Evolutionary conservation across 1,140 invertebrate genomes (phyloP), one percentile per base, ranked within the genome.

Genomic region (Cheumatopsyche charites): DNA sequence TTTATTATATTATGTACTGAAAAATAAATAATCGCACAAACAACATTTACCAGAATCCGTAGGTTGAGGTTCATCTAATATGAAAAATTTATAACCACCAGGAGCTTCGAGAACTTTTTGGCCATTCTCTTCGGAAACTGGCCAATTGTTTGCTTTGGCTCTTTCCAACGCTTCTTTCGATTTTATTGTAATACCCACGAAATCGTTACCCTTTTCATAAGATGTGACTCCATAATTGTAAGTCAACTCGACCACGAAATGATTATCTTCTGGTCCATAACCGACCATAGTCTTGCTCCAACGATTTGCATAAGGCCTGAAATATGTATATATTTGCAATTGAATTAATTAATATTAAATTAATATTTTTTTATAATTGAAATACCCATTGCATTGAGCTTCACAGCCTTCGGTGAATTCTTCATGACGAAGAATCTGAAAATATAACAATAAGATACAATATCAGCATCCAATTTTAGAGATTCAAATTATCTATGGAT

Each of bases 201-300:
- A 97, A 83, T 98, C 96, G 86, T 98, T 98, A 62, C 96, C 83
- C 78, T 79, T 80, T 75, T 93, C 89, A 79, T 99, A 99, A 68
- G 86, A 82, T 75, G 90, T 89, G 19, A 99, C 89, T 19, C 94
- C 95, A 86, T 99, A 99, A 79, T 99, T 99, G 79, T 99, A 99
- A 15, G 97, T 99, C 4, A 99, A 84, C 82, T 99, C 98, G 36
- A 98, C 86, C 3, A 98, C 97, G 88, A 99, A 99, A 83, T 98
- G 93, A 62, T 88, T 87, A 78, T 97, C 93, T 84, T 99, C 98
- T 7, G 92, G 89, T 0, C 97, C 97, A 87, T 98, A 99, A 11
- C 97, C 98, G 58, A 99, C 89, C 97, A 99, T 99, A 0, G 98
- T 98, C 85, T 99, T 99, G 79, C 95, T 98, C 98, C 98, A 99